A percentile compares a stretch with the other conserved stretches of the same genome.
phyloP scores from a whole-genome alignment of 2,797 vertebrate genomes.

The Cyprinella venusta region DNA sequence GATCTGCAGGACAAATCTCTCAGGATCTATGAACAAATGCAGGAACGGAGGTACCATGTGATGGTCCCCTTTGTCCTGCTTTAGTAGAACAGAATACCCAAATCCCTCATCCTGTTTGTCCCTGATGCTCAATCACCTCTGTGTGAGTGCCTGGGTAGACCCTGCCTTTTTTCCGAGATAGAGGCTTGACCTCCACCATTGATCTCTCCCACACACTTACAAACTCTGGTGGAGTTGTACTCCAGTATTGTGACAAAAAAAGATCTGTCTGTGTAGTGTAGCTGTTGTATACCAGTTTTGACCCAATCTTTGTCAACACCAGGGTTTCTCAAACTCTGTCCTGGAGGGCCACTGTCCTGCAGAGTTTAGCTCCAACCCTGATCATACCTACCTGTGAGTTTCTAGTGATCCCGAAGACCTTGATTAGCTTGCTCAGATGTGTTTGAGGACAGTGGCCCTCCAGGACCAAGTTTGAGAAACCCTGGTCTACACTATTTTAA shows the following conservation, averaged over 20 bases:
- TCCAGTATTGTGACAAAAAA: conserved; percentile 4
- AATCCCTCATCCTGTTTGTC: not conserved
- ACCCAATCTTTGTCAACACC: conserved; percentile 24
- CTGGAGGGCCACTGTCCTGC: no score
- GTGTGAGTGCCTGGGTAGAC: not conserved
- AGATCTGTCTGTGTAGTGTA: conserved; percentile 4
- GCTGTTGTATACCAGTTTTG: not conserved
- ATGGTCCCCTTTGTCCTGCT: conserved; percentile 9
- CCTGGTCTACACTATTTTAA: no score
- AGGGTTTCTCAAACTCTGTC: no score
- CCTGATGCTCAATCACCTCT: not conserved
- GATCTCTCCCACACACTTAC: not conserved
- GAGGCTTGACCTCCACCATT: not conserved
- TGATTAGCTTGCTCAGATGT: no score
- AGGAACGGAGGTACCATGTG: conserved; percentile 75
- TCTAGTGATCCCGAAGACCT: no score
- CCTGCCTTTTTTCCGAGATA: conserved; percentile 8
- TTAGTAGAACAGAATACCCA: conserved; percentile 35
- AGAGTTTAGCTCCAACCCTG: no score
- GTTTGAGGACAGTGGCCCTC: no score
- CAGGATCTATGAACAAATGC: conserved; percentile 64
- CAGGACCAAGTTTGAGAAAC: no score
- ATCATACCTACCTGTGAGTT: no score
- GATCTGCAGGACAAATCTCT: conserved; percentile 71
- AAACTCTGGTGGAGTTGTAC: not conserved